A percentile compares a stretch with the other conserved stretches of the same genome.
Evolutionary conservation across 2,113 vertebrate genomes (phyloP).

Genomic region (Cochlearius cochlearius): DNA sequence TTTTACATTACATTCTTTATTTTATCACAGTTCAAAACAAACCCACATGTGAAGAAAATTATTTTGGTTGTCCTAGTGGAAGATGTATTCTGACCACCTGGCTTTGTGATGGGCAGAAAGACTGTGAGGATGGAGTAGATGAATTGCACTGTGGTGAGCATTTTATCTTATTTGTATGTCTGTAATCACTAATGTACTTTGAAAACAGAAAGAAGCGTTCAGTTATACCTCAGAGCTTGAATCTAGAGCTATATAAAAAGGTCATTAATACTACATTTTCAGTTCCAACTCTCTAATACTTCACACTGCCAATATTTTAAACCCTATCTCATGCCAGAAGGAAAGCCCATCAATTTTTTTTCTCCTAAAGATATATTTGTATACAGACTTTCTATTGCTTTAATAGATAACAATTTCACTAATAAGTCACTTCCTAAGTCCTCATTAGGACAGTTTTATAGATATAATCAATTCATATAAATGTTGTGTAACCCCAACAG

Average conservation of each 20-base stretch:
- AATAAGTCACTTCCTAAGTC: neutral
- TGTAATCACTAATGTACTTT: neutral
- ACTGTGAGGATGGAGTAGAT: constrained; percentile 96
- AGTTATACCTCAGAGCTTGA: neutral
- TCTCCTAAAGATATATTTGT: neutral
- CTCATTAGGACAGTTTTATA: neutral
- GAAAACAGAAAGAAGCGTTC: neutral
- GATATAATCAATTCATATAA: neutral
- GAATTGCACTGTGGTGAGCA: constrained; percentile 93
- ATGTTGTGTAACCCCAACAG: neutral
- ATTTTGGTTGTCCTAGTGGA: constrained; percentile 97
- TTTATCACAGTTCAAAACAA: constrained; percentile 87
- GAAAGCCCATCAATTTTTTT: neutral
- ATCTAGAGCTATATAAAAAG: neutral
- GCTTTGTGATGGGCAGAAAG: constrained; percentile 97
- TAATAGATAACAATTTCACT: neutral
- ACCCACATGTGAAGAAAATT: constrained; percentile 94
- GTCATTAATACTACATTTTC: neutral
- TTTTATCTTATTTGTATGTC: neutral
- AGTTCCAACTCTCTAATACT: neutral
- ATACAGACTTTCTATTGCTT: neutral
- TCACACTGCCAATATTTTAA: neutral
- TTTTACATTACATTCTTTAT: constrained; percentile 73
- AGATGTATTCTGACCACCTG: constrained; percentile 98
- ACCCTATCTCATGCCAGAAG: neutral